These are phyloP conservation scores for Melanargia galathea DNA, from an alignment of 2,888 invertebrate genomes.

Conservation along the genomic window DNA sequence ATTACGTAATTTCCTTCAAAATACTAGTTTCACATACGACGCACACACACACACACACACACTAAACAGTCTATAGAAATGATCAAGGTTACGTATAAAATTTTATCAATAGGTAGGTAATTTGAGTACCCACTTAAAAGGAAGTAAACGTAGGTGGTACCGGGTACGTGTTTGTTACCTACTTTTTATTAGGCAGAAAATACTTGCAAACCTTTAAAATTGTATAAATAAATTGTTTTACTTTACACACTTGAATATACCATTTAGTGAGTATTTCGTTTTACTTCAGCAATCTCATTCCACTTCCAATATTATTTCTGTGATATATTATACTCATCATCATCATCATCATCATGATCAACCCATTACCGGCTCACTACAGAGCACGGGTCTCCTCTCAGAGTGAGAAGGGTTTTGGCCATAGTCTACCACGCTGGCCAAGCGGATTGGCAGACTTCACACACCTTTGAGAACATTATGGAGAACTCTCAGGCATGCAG, in stretches of 20 bases:
- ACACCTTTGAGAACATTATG: no score
- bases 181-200: not conserved
- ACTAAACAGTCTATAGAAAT: not conserved
- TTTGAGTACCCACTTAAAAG: not conserved
- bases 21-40: constrained; percentile 4
- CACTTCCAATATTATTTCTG: not conserved
- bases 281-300: no score
- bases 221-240: not conserved
- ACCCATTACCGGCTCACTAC: no score
- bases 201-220: not conserved
- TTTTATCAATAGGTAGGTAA: not conserved
- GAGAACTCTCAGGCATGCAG: no score
- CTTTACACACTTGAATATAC: no score
- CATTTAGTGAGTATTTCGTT: not conserved
- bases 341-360: no score
- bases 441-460: no score
- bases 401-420: no score
- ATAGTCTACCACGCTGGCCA: no score
- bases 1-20: not conserved
- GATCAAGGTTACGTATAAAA: constrained; percentile 15
- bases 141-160: constrained; percentile 7
- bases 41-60: no score
- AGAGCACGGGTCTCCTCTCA: no score
- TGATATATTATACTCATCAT: no score
- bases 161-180: not conserved